Evolutionary conservation across 2,888 invertebrate species (phyloP), one percentile per base, ranked within the genome.

Genomic region (Metacarcinus magister): DNA sequence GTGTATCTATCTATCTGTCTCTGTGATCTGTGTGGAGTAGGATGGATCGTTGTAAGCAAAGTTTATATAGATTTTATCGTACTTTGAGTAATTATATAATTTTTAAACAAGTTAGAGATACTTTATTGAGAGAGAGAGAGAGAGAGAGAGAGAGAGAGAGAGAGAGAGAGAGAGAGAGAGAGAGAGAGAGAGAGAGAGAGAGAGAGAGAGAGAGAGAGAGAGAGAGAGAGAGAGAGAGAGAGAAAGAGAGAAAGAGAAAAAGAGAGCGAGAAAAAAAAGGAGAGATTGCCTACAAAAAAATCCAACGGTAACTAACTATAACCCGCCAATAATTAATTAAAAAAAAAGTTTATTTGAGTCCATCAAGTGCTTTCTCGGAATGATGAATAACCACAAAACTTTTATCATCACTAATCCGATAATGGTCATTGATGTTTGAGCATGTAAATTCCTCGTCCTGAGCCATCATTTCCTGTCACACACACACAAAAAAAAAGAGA

Each of bases 111-210:
- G n/a, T n/a, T n/a, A n/a, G n/a, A n/a, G n/a, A n/a, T n/a, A 13
- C 87, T 32, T 87, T 13, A 87, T 8, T 10, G 4, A 87, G 2
- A 32, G 4, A 87, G 32, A 2, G n/a, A 90, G 90, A 32, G 39
- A 90, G 90, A 32, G 32, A 32, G 89, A 32, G 89, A 90, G 90
- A 32, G 90, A 4, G 90, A 5, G 90, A 90, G 90, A 90, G 90
- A 32, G 90, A 90, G 90, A 90, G 90, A 32, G 39, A 39, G 16
- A 19, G 44, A 32, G 16, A 90, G 32, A 28, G 32, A 13, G 43
- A 89, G 89, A 28, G 39, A 39, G 39, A 16, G 13, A 23, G 91
- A 91, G 91, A 91, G 44, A 28, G 23, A 23, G 91, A 46, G 2
- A 32, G 43, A 44, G 91, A 91, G 91, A 46, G 54, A 54, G 60